phyloP scores from a whole-genome alignment of 1,140 invertebrate genomes.

The Papilio machaon region DNA sequence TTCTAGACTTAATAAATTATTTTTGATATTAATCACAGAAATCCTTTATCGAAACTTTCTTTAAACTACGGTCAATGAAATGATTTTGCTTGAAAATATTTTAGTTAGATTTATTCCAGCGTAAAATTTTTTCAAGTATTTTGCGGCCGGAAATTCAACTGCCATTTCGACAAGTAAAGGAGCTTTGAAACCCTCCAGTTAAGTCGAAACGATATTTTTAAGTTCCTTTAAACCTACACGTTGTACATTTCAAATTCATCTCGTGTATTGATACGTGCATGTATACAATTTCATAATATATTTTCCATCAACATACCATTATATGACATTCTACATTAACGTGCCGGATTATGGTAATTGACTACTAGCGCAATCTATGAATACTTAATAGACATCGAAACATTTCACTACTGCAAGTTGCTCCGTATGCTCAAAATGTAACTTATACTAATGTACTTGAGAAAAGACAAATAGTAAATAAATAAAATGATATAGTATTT shows the following conservation, averaged over 20 bases:
- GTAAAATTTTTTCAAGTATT: background rate
- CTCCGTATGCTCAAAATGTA: background rate
- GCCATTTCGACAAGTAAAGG: slow-evolving; percentile 2
- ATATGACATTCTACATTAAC: background rate
- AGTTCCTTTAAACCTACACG: background rate
- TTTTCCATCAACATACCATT: background rate
- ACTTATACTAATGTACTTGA: background rate
- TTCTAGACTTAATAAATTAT: background rate
- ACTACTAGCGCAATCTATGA: slow-evolving; percentile 2
- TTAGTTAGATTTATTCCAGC: background rate
- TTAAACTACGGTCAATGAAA: background rate
- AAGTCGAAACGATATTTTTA: background rate
- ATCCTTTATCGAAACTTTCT: background rate
- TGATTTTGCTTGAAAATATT: slow-evolving; percentile 5
- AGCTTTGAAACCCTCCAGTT: background rate
- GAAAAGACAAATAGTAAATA: too few species aligned
- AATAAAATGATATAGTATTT: background rate
- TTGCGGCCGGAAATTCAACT: slow-evolving; percentile 13
- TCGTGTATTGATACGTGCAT: background rate
- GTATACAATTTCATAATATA: background rate
- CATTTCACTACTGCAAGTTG: background rate
- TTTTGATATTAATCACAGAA: background rate
- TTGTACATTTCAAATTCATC: slow-evolving; percentile 17
- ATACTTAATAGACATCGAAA: background rate
- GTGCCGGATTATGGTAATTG: background rate